phyloP scores from a whole-genome alignment of 2,797 vertebrate species.

The Darevskia mixta region DNA sequence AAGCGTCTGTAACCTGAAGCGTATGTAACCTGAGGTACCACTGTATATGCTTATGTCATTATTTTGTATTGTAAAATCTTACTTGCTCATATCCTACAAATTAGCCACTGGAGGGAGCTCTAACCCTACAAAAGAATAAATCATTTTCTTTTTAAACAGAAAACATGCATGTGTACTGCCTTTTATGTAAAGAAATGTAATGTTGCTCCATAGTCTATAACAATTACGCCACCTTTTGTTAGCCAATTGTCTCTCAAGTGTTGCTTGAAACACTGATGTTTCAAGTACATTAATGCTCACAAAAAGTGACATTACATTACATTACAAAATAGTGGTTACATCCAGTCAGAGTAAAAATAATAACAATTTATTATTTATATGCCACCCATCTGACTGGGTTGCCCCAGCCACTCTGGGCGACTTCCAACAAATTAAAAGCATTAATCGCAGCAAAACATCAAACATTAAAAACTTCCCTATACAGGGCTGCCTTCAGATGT shows the following conservation, averaged over 20 bases:
- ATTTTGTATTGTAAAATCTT: conserved; percentile 4
- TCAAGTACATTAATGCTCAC: no score
- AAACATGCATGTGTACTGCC: neutral
- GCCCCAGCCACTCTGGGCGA: no score
- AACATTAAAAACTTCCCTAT: no score
- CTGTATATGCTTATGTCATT: neutral
- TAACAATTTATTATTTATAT: no score
- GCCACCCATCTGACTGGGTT: no score
- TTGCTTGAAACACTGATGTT: conserved; percentile 30
- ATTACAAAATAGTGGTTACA: conserved; percentile 20
- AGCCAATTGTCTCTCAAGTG: neutral
- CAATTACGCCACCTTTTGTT: conserved; percentile 4
- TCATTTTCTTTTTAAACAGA: neutral
- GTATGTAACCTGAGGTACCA: no score
- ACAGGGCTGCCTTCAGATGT: no score
- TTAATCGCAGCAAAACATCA: no score
- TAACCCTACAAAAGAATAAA: conserved; percentile 69
- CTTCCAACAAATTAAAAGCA: no score
- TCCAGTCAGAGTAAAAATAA: neutral
- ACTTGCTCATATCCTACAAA: neutral
- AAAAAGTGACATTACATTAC: neutral
- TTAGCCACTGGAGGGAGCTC: conserved; percentile 76
- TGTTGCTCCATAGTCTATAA: neutral
- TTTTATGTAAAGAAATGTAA: conserved; percentile 20
- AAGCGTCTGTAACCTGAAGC: no score